These are phyloP conservation scores for Drosophila subobscura DNA, from an alignment of 1,140 invertebrate species.

Conservation along the genomic window DNA sequence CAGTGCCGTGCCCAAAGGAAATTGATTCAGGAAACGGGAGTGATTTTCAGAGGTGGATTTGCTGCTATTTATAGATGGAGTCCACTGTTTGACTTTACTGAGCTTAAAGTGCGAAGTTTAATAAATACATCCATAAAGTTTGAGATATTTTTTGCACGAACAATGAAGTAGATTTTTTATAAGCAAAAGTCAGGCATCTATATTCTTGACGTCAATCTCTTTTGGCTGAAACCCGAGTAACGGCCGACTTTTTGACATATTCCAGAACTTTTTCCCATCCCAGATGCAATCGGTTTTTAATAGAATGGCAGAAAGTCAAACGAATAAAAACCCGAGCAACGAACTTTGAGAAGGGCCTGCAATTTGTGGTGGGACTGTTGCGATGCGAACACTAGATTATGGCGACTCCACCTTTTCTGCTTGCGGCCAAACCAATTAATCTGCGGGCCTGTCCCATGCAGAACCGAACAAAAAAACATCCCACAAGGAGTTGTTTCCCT, in stretches of 20 bases:
- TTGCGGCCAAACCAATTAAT: slow-evolving; percentile 68
- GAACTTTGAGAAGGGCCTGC: slow-evolving; percentile 8
- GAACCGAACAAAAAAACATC: slow-evolving; percentile 10
- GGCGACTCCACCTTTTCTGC: slow-evolving; percentile 47
- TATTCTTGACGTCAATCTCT: too few species aligned
- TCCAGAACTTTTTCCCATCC: too few species aligned
- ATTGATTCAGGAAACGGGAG: slow-evolving; percentile 43
- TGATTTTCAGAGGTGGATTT: slow-evolving; percentile 18
- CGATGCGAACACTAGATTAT: slow-evolving; percentile 31
- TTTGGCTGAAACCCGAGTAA: too few species aligned
- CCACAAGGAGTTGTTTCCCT: slow-evolving; percentile 34
- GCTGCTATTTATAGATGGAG: background rate
- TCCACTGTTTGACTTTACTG: background rate
- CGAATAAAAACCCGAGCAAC: slow-evolving; percentile 8
- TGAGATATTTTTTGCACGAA: too few species aligned
- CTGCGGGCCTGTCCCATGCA: slow-evolving; percentile 34
- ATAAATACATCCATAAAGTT: too few species aligned
- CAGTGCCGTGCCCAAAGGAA: slow-evolving; percentile 18
- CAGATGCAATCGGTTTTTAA: slow-evolving; percentile 18
- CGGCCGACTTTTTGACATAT: too few species aligned
- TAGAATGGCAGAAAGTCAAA: slow-evolving; percentile 7
- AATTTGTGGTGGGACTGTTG: slow-evolving; percentile 40
- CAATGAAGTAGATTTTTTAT: too few species aligned
- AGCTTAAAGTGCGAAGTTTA: background rate
- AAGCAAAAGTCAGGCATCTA: too few species aligned